Percentiles rank a stretch among this genome's conserved stretches.
These are phyloP conservation scores for Psilopsiagon aurifrons DNA, from an alignment of 2,113 vertebrate species.

Conservation along the genomic window DNA sequence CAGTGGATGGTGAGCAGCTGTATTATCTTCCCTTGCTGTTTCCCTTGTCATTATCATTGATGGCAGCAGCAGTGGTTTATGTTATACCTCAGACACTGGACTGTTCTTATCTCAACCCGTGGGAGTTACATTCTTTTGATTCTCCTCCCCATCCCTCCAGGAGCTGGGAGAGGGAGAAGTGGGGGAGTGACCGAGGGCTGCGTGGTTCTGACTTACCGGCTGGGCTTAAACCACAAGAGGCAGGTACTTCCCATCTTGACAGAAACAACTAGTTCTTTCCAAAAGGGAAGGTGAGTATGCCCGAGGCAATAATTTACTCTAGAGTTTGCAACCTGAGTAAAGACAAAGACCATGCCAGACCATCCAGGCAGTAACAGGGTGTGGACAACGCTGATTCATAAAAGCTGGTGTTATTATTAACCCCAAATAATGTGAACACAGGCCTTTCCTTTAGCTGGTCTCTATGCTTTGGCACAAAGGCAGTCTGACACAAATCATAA, in stretches of 20 bases:
- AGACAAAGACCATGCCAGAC: not conserved
- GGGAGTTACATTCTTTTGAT: not conserved
- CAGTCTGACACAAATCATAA: not conserved
- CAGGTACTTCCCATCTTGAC: not conserved
- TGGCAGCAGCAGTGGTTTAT: not conserved
- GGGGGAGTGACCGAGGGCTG: not conserved
- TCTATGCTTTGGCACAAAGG: not conserved
- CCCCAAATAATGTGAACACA: not conserved
- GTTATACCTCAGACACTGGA: not conserved
- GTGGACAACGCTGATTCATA: not conserved
- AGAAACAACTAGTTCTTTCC: not conserved
- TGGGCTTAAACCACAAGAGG: not conserved
- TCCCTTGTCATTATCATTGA: not conserved
- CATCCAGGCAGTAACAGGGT: not conserved
- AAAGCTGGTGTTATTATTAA: not conserved
- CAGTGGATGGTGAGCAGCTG: accelerated
- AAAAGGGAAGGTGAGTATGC: not conserved
- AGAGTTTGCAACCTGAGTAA: not conserved
- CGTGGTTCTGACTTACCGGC: not conserved
- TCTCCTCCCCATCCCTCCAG: not conserved
- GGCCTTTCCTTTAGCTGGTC: not conserved
- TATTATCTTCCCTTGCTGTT: not conserved
- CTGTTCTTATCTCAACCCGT: not conserved
- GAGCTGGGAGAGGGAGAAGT: not conserved
- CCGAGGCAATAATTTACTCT: not conserved